Base-by-base conservation (phyloP, 2,888 invertebrate genomes). In the Campopleginae sp. region DNA sequence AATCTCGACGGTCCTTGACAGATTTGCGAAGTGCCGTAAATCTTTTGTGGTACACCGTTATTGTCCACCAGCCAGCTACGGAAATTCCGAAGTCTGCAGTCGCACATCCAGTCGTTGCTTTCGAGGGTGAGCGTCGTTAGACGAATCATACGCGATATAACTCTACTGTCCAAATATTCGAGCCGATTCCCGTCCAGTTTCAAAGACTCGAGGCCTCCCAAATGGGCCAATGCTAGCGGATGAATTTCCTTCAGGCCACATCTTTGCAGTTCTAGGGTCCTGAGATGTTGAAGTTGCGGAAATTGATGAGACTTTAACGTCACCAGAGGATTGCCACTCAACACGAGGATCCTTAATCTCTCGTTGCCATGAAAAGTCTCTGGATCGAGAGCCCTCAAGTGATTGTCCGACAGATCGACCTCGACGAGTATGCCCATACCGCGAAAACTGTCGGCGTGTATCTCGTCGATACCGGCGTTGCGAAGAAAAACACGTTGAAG, bases 101-200 rank as follows among this genome's bases (percentile, higher is more conserved):
- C 98, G 93, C 98, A 98, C 91, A 95, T 95, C 98, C 98, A 98
- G 6, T 97, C 98, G 93, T 98, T 98, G 44, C 97, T 97, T 87
- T 97, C 97, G 76, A 98, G 94, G 14, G 96, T 96, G 46, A 98
- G 94, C 1, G 97, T 97, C 94, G 98, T 98, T 84, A 98, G 95
- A 89, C 96, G 96, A 54, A 96, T 95, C 91, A 98, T 95, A 85
- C 96, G 96, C 93, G 96, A n/a, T 90, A 97, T 96, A 2, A 96
- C 95, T 71, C 95, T 95, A 84, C 95, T 96, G 14, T 96, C 96
- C 54, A 97, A 93, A 90, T 95, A 95, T 80, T 96, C 96, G 86
- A 98, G 95, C 89, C 96, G 95, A 94, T 98, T 98, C 91, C 96
- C 96, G 93, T 97, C 96, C 87, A 98, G 95, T 94, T 97, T 97